These are phyloP conservation scores for Vireo griseus DNA, from an alignment of 2,797 vertebrate genomes.

Conservation along the genomic window DNA sequence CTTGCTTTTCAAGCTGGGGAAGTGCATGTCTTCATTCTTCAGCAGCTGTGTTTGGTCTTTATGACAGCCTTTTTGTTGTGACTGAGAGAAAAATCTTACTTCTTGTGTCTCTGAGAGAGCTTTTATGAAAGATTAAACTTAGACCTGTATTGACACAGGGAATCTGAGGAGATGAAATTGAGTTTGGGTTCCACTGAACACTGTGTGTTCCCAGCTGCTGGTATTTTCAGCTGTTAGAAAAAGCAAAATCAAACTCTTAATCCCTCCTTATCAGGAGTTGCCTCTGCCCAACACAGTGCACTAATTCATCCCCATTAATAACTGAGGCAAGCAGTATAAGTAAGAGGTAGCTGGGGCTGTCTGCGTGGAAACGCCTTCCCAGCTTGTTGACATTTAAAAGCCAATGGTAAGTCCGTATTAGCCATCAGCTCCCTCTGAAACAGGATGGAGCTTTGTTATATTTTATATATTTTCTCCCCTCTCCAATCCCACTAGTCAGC, in stretches of 20 bases:
- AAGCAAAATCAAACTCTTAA: neutral
- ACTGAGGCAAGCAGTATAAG: constrained; percentile 4
- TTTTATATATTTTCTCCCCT: neutral
- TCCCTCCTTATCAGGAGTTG: neutral
- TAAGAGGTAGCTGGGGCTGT: constrained; percentile 57
- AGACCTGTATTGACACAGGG: neutral
- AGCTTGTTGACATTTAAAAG: constrained; percentile 66
- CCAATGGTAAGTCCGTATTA: constrained; percentile 18
- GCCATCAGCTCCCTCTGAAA: neutral
- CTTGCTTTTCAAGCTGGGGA: neutral
- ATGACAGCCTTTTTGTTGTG: neutral
- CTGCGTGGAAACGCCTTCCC: constrained; percentile 58
- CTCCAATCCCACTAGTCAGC: neutral
- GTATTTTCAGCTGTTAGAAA: neutral
- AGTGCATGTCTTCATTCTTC: neutral
- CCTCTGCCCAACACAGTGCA: neutral
- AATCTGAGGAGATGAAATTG: neutral
- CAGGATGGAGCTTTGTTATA: neutral
- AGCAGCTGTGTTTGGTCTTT: neutral
- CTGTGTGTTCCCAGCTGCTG: neutral
- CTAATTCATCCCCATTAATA: neutral
- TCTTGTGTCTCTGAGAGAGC: neutral
- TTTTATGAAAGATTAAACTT: constrained; percentile 5
- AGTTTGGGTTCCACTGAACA: neutral
- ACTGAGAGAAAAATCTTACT: neutral